phyloP scores from a whole-genome alignment of 2,888 invertebrate genomes.

The Apodemia zela region DNA sequence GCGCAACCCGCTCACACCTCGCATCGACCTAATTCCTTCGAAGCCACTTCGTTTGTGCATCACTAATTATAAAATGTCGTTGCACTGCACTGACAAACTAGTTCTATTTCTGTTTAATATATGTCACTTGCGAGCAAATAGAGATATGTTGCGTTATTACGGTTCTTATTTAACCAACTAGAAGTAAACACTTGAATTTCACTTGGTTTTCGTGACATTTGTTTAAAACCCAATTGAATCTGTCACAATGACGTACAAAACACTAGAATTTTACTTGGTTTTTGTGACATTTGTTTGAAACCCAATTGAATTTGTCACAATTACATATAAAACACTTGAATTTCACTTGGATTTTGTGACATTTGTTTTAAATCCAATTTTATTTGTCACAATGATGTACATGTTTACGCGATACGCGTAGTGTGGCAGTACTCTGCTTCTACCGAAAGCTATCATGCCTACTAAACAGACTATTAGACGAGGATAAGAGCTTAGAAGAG shows the following conservation, averaged over 20 bases:
- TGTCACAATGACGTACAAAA: neutral
- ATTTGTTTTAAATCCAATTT: too few species aligned
- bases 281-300: too few species aligned
- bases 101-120: conserved; percentile 64
- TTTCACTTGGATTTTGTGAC: too few species aligned
- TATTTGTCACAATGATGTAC: too few species aligned
- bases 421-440: too few species aligned
- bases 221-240: neutral
- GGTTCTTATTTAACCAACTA: neutral
- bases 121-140: conserved; percentile 44
- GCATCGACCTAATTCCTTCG: conserved; percentile 73
- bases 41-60: conserved; percentile 75
- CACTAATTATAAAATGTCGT: conserved; percentile 71
- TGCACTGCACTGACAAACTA: conserved; percentile 60
- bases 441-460: too few species aligned
- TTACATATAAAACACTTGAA: too few species aligned
- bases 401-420: too few species aligned
- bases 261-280: too few species aligned
- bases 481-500: too few species aligned
- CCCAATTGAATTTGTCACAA: too few species aligned
- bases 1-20: conserved; percentile 40
- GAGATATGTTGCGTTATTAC: conserved; percentile 22
- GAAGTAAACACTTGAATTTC: neutral
- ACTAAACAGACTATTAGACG: too few species aligned
- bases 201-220: neutral